Conservation (phyloP, 2,113 vertebrate species). For the Rafetus swinhoei region DNA sequence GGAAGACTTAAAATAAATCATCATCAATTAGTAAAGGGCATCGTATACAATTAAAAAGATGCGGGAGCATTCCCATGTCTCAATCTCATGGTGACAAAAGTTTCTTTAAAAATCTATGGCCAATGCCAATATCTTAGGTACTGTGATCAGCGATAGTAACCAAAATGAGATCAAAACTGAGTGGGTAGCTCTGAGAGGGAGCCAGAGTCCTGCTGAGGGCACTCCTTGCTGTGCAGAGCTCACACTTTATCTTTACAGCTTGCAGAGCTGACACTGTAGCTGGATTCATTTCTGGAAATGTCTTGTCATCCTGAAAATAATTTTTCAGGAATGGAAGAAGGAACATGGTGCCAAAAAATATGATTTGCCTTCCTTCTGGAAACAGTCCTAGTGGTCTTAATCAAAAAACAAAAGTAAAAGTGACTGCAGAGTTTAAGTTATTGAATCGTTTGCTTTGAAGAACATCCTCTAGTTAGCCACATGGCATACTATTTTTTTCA, state of each 20-base stretch:
- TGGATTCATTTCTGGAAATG: constrained; percentile 53
- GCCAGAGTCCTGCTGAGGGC: constrained; percentile 44
- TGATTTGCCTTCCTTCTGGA: constrained; percentile 42
- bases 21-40: neutral
- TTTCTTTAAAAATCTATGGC: neutral
- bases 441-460: constrained; percentile 50
- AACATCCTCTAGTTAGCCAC: constrained; percentile 32
- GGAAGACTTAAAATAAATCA: constrained; percentile 7
- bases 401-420: neutral
- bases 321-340: constrained; percentile 49
- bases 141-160: neutral
- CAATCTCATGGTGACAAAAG: neutral
- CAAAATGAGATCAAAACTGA: constrained; percentile 38
- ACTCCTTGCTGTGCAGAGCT: constrained; percentile 45
- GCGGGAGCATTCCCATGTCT: neutral
- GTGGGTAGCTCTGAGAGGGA: neutral
- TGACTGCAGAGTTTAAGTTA: constrained; percentile 17
- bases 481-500: neutral
- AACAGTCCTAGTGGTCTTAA: neutral
- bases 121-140: neutral
- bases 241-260: constrained; percentile 64
- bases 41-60: neutral
- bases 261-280: constrained; percentile 49
- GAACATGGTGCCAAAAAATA: constrained; percentile 37
- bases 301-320: constrained; percentile 49